Evolutionary conservation across 2,888 invertebrate species (phyloP).

Genomic region (Drosophila parthenogenetica): DNA sequence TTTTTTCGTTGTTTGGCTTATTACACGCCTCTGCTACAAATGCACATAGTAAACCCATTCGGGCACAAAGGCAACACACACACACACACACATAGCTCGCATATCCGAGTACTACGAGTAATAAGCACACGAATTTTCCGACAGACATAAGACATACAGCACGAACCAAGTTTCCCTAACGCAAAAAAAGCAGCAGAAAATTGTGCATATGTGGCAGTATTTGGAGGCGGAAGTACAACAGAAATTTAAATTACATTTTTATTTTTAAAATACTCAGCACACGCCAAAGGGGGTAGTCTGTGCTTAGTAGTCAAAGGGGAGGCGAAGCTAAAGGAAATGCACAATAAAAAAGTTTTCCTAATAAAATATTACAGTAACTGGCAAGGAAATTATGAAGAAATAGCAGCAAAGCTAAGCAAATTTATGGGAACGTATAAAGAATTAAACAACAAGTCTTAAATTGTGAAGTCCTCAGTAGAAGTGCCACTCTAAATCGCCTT

Average conservation of each 20-base stretch:
- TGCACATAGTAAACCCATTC: conserved; percentile 46
- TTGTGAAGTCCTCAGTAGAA: no score
- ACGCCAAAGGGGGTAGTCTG: neutral
- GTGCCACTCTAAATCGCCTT: no score
- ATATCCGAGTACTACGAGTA: conserved; percentile 26
- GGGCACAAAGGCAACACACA: conserved; percentile 33
- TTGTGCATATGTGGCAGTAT: conserved; percentile 57
- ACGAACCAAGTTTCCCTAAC: neutral
- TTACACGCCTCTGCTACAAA: conserved; percentile 39
- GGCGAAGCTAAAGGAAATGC: no score
- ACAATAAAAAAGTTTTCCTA: no score
- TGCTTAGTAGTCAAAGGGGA: neutral
- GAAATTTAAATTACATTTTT: conserved; percentile 75
- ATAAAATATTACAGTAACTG: no score
- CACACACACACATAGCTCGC: conserved; percentile 21
- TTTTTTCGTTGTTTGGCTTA: conserved; percentile 40
- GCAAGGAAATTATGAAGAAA: no score
- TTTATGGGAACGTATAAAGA: no score
- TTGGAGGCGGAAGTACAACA: conserved; percentile 51
- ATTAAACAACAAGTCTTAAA: no score
- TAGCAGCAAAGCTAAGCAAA: no score
- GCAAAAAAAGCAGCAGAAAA: conserved; percentile 4
- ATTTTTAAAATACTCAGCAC: conserved; percentile 36
- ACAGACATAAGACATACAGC: neutral
- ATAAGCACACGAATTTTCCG: neutral